These are phyloP conservation scores for Mylabris sibirica DNA, from an alignment of 2,888 invertebrate genomes.

Conservation along the genomic window DNA sequence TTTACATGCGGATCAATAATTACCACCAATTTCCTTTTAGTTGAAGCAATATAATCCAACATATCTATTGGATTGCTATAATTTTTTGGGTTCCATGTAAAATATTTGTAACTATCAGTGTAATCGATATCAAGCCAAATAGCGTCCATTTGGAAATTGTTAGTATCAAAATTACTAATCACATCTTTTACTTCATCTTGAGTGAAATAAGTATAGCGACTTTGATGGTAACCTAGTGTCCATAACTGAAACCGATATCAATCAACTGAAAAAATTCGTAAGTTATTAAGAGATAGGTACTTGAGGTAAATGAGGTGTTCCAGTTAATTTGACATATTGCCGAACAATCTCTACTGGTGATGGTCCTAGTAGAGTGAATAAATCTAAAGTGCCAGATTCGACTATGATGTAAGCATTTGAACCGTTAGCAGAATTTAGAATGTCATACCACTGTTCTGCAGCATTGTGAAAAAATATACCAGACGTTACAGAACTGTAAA, in stretches of 20 bases:
- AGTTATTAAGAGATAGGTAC: conserved; percentile 24
- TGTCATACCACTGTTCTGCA: conserved; percentile 96
- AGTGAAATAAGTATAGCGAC: conserved; percentile 83
- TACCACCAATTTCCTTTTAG: conserved; percentile 87
- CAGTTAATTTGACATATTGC: conserved; percentile 87
- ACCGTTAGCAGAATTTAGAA: conserved; percentile 65
- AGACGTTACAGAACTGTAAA: conserved; percentile 62
- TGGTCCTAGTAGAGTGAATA: conserved; percentile 89
- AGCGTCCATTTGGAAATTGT: conserved; percentile 92
- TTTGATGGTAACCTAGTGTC: conserved; percentile 57
- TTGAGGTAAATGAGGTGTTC: conserved; percentile 84
- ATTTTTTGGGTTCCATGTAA: conserved; percentile 93
- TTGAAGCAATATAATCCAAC: conserved; percentile 83
- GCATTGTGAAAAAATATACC: conserved; percentile 95
- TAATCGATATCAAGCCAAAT: conserved; percentile 99
- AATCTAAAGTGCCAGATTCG: conserved; percentile 92
- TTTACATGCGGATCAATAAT: conserved; percentile 98
- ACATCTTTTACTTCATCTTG: conserved; percentile 82
- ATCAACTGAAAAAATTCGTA: background rate
- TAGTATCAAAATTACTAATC: conserved; percentile 81
- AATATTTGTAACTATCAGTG: conserved; percentile 78
- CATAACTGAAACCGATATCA: background rate
- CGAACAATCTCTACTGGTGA: conserved; percentile 81
- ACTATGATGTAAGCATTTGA: conserved; percentile 87
- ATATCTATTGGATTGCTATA: conserved; percentile 85